These are phyloP conservation scores for Tetraodon nigroviridis DNA, from an alignment of 2,113 vertebrate genomes.

Conservation along the genomic window DNA sequence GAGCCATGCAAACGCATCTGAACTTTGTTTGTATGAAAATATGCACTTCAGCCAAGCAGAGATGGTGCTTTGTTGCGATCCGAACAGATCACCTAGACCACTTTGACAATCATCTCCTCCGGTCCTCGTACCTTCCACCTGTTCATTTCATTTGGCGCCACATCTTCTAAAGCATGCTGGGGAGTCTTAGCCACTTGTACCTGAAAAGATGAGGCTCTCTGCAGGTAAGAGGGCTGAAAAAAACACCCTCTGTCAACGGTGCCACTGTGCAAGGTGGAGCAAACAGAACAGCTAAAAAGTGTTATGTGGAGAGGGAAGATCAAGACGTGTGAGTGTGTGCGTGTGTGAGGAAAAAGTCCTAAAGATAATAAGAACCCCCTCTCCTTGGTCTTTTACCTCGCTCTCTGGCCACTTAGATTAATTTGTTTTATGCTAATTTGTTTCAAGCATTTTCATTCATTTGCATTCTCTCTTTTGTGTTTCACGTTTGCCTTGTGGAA, in stretches of 20 bases:
- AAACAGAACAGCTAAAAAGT: constrained; percentile 29
- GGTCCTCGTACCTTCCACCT: constrained; percentile 4
- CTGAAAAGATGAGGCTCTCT: constrained; percentile 28
- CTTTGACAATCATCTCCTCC: not conserved
- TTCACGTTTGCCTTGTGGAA: constrained; percentile 4
- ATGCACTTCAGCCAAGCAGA: too few relatives aligned
- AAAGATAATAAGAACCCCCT: too few relatives aligned
- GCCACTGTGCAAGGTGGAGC: constrained; percentile 22
- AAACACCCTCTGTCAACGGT: constrained; percentile 27
- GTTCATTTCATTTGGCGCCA: constrained; percentile 21
- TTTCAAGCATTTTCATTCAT: constrained; percentile 2
- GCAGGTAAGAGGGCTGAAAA: constrained; percentile 40
- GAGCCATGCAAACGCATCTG: too few relatives aligned
- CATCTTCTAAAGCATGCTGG: constrained; percentile 27
- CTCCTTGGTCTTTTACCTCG: not conserved
- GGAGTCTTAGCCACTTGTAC: constrained; percentile 26
- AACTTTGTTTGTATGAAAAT: too few relatives aligned
- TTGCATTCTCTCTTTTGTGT: constrained; percentile 5
- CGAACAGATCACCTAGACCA: not conserved
- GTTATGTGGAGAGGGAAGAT: constrained; percentile 46
- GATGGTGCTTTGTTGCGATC: not conserved
- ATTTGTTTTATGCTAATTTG: constrained; percentile 27
- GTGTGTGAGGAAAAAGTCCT: not conserved
- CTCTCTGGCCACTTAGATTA: constrained; percentile 22
- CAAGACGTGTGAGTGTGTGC: constrained; percentile 12